phyloP scores from a whole-genome alignment of 2,797 vertebrate species.

The Xenopus petersii region DNA sequence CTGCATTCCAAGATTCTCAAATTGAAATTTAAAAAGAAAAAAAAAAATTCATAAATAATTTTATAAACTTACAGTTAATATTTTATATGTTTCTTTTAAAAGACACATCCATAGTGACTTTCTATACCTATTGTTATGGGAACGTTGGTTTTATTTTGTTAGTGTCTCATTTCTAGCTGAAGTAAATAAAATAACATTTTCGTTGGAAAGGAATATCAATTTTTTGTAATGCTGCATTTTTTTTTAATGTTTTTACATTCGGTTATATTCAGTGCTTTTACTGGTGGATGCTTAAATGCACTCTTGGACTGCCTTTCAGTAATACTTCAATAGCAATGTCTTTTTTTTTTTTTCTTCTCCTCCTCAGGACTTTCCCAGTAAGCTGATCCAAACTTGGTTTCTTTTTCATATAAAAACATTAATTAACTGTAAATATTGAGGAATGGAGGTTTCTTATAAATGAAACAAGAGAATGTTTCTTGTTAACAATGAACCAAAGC shows the following conservation, averaged over 20 bases:
- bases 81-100: constrained; percentile 70
- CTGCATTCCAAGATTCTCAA: constrained; percentile 85
- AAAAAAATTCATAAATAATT: constrained; percentile 67
- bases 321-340: constrained; percentile 66
- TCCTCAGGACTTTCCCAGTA: no score
- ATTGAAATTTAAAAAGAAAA: constrained; percentile 60
- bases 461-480: constrained; percentile 80
- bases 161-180: constrained; percentile 42
- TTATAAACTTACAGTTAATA: constrained; percentile 71
- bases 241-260: no score
- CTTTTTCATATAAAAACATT: constrained; percentile 35
- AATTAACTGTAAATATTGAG: constrained; percentile 64
- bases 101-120: constrained; percentile 60
- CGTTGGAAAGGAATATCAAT: constrained; percentile 44
- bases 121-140: constrained; percentile 61
- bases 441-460: constrained; percentile 62
- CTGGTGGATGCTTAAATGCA: constrained; percentile 54
- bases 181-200: constrained; percentile 42
- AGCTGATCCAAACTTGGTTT: constrained; percentile 44
- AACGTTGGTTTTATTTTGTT: constrained; percentile 50
- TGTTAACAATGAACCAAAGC: constrained; percentile 82
- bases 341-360: no score
- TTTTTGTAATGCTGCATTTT: no score
- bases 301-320: constrained; percentile 55
- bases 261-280: no score